Evolutionary conservation across 2,888 invertebrate genomes (phyloP).

Genomic region (Drosophila anomelani): DNA sequence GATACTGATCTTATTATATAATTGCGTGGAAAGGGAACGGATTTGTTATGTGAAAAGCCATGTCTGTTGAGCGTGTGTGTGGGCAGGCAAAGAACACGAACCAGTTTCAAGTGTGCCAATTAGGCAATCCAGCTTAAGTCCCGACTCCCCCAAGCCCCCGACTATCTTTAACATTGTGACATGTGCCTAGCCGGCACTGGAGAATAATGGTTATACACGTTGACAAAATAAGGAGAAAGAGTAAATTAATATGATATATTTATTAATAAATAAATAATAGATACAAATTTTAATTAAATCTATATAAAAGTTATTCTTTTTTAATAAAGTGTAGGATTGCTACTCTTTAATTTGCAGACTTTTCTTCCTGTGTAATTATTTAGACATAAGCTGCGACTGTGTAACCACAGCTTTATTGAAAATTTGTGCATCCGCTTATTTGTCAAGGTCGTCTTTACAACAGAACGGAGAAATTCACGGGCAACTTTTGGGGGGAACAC

Average conservation of each 20-base stretch:
- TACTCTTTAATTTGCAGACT: fast-evolving
- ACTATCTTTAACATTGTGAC: conserved; percentile 15
- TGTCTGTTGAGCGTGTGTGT: conserved; percentile 14
- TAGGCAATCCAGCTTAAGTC: conserved; percentile 32
- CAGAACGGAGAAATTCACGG: conserved; percentile 1
- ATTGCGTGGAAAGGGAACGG: conserved; percentile 28
- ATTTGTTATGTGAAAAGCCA: conserved; percentile 1
- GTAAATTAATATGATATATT: neutral
- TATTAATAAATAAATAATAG: neutral
- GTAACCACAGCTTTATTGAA: neutral
- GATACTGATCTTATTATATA: conserved; percentile 37
- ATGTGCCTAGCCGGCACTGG: conserved; percentile 13
- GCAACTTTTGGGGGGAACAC: neutral
- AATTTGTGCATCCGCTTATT: conserved; percentile 23
- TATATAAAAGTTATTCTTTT: neutral
- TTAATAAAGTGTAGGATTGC: neutral
- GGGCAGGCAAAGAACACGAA: conserved; percentile 31
- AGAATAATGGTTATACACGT: conserved; percentile 2
- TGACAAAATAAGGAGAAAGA: neutral
- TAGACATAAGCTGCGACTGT: neutral
- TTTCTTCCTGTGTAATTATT: neutral
- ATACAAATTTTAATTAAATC: neutral
- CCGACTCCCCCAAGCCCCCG: conserved; percentile 12
- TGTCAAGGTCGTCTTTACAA: conserved; percentile 27
- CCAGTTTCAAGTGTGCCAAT: conserved; percentile 54